phyloP scores from a whole-genome alignment of 2,888 invertebrate genomes.

The Urechis unicinctus region DNA sequence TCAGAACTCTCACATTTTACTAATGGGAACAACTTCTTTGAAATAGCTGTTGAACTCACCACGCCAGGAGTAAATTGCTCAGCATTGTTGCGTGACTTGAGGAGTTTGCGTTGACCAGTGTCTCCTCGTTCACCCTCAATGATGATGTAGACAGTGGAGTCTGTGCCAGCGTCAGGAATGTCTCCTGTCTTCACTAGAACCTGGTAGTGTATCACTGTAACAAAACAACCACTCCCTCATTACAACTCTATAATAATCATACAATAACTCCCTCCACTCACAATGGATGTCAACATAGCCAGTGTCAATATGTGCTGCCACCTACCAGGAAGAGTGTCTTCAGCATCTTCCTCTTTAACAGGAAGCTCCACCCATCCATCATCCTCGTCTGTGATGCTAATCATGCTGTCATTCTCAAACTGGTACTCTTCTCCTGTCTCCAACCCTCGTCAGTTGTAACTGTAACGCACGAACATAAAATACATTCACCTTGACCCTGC shows the following conservation, averaged over 20 bases:
- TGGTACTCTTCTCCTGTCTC: neutral
- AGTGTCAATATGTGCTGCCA: neutral
- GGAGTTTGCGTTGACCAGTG: slow-evolving; percentile 19
- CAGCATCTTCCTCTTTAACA: too few relatives aligned
- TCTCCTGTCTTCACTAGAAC: slow-evolving; percentile 27
- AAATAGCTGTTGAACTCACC: too few relatives aligned
- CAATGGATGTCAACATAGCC: neutral
- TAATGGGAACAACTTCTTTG: too few relatives aligned
- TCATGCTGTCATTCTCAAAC: slow-evolving; percentile 27
- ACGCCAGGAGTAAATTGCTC: slow-evolving; percentile 39
- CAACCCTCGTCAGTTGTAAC: too few relatives aligned
- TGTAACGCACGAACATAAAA: too few relatives aligned
- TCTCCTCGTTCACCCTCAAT: slow-evolving; percentile 22
- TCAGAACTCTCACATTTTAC: too few relatives aligned
- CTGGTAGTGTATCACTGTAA: slow-evolving; percentile 21
- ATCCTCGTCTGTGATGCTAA: slow-evolving; percentile 26
- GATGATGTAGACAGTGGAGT: slow-evolving; percentile 19
- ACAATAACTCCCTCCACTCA: neutral
- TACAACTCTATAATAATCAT: too few relatives aligned
- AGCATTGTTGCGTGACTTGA: slow-evolving; percentile 13
- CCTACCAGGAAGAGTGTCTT: too few relatives aligned
- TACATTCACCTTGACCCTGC: too few relatives aligned
- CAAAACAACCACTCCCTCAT: too few relatives aligned
- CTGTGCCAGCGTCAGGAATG: slow-evolving; percentile 20
- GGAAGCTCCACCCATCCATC: slow-evolving; percentile 39